Evolutionary conservation across 2,797 vertebrate genomes (phyloP).

Genomic region (Leptatherina wallacei): DNA sequence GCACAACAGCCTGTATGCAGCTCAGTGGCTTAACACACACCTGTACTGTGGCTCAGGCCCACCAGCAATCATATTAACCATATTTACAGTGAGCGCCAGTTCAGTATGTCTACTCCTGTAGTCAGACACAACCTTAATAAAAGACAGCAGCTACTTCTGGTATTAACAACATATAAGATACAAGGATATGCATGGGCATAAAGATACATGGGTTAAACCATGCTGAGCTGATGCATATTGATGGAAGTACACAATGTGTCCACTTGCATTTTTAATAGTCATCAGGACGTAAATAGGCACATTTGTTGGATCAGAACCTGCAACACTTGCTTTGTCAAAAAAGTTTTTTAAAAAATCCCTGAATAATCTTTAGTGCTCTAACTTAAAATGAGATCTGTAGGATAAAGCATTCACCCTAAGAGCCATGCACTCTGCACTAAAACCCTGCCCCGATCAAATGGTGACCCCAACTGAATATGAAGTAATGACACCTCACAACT

Average conservation of each 20-base stretch:
- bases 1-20: slow-evolving; percentile 74
- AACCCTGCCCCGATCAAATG: slow-evolving; percentile 23
- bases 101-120: slow-evolving; percentile 44
- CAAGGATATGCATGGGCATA: slow-evolving; percentile 1
- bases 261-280: slow-evolving; percentile 11
- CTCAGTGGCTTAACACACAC: slow-evolving; percentile 81
- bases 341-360: slow-evolving; percentile 23
- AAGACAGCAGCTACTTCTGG: slow-evolving; percentile 31
- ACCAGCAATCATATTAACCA: slow-evolving; percentile 79
- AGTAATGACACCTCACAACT: slow-evolving; percentile 55
- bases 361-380: slow-evolving; percentile 37
- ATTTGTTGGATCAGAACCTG: slow-evolving; percentile 22
- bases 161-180: slow-evolving; percentile 20
- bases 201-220: not conserved
- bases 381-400: slow-evolving; percentile 39
- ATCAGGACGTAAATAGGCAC: slow-evolving; percentile 8
- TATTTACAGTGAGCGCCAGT: slow-evolving; percentile 68
- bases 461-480: slow-evolving; percentile 36
- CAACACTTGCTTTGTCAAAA: slow-evolving; percentile 1
- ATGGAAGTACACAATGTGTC: slow-evolving; percentile 10
- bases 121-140: slow-evolving; percentile 41
- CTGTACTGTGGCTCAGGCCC: slow-evolving; percentile 73
- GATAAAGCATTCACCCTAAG: slow-evolving; percentile 30
- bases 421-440: slow-evolving; percentile 5
- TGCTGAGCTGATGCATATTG: slow-evolving; percentile 5